Percentiles rank a stretch among this genome's conserved stretches.
phyloP scores from a whole-genome alignment of 2,888 invertebrate species.

The Deroplatys truncata region DNA sequence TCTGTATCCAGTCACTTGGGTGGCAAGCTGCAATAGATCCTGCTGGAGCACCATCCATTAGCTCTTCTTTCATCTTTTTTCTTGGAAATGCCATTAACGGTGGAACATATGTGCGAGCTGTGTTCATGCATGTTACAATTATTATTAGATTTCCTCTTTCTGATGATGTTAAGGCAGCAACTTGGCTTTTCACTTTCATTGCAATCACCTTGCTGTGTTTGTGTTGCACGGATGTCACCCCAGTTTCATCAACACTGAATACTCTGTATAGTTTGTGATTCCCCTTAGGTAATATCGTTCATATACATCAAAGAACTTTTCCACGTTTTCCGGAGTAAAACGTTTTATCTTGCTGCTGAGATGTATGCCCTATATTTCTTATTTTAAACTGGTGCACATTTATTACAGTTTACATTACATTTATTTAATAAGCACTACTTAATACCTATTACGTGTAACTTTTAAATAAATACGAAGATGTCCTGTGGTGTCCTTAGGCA shows the following conservation, averaged over 20 bases:
- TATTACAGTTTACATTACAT: too few relatives aligned
- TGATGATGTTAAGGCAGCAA: conserved; percentile 38
- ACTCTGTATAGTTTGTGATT: neutral
- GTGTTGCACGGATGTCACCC: conserved; percentile 36
- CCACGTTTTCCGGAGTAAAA: neutral
- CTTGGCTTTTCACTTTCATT: conserved; percentile 38
- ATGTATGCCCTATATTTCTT: too few relatives aligned
- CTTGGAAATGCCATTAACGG: conserved; percentile 40
- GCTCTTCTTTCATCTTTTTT: conserved; percentile 37
- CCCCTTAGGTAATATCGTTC: neutral
- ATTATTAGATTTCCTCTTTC: conserved; percentile 38
- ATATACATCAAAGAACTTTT: neutral
- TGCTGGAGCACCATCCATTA: conserved; percentile 38
- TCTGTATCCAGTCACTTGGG: conserved; percentile 34
- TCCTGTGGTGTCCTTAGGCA: neutral
- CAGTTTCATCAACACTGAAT: conserved; percentile 37
- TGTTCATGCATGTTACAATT: conserved; percentile 38
- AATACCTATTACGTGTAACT: too few relatives aligned
- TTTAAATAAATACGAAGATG: neutral
- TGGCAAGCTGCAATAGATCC: conserved; percentile 36
- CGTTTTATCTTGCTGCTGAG: neutral
- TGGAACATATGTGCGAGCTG: conserved; percentile 37
- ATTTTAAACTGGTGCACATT: too few relatives aligned
- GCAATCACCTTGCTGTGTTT: conserved; percentile 34
- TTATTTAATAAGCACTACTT: too few relatives aligned